phyloP scores from a whole-genome alignment of 2,113 vertebrate species.

The Larimichthys crocea region DNA sequence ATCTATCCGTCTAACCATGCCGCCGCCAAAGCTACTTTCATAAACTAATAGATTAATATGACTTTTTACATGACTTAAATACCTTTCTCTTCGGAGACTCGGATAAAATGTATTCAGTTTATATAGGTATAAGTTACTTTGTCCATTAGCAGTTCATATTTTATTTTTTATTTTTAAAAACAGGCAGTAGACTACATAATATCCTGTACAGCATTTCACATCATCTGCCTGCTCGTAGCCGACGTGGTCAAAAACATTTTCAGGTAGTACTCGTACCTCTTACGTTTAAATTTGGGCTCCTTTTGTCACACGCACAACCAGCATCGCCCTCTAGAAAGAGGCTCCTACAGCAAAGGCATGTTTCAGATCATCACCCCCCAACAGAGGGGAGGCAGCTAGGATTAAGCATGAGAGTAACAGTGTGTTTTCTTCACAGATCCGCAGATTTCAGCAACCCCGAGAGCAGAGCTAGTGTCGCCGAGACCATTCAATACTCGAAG shows the following conservation, averaged over 20 bases:
- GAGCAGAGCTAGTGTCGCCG: slow-evolving; percentile 1
- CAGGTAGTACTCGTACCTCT: slow-evolving; percentile 40
- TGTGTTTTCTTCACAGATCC: slow-evolving; percentile 40
- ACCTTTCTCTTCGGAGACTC: slow-evolving; percentile 72
- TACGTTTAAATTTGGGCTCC: slow-evolving; percentile 13
- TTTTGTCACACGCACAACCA: slow-evolving; percentile 21
- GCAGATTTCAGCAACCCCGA: slow-evolving; percentile 33
- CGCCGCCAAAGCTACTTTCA: slow-evolving; percentile 58
- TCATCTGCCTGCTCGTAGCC: slow-evolving; percentile 60
- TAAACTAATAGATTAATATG: slow-evolving; percentile 73
- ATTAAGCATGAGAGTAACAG: slow-evolving; percentile 36
- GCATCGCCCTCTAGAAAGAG: slow-evolving; percentile 36
- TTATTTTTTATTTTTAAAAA: slow-evolving; percentile 54
- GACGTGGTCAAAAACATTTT: slow-evolving; percentile 39
- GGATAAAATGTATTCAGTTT: slow-evolving; percentile 79
- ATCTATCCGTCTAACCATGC: slow-evolving; percentile 39
- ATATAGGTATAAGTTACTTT: slow-evolving; percentile 78
- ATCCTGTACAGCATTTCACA: slow-evolving; percentile 75
- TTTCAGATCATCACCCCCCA: slow-evolving; percentile 54
- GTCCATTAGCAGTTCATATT: slow-evolving; percentile 70
- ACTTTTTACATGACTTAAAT: slow-evolving; percentile 77
- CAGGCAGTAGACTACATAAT: slow-evolving; percentile 75
- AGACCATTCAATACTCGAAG: slow-evolving; percentile 8
- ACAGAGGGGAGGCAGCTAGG: slow-evolving; percentile 57
- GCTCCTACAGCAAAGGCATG: slow-evolving; percentile 66